Evolutionary conservation across 2,888 invertebrate species (phyloP), one percentile per base, ranked within the genome.

Genomic region (Coremacera marginata): DNA sequence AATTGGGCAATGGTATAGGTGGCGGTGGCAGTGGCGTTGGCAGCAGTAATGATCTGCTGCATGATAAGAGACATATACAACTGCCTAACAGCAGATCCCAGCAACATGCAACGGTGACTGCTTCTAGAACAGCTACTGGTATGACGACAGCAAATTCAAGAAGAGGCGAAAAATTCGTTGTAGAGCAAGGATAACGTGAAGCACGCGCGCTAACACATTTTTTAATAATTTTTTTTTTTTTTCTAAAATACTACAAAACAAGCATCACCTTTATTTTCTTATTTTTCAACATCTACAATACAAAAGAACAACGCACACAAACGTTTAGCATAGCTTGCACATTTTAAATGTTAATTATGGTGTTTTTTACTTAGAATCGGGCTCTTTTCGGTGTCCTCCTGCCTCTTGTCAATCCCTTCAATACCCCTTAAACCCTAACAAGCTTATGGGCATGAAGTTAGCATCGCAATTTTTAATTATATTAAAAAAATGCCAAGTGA

Each of bases 1-100:
- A 92, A 80, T 91, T 98, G 87, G 97, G 96, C 86, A 93, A 94
- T 79, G 93, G 93, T 82, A 92, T 93, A 78, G 87, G 88, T 70
- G 84, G 85, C 79, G 83, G 84, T 78, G 82, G 96, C 86, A 92
- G 94, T 80, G 93, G 92, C 82, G 92, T 93, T 79, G 89, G 89
- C 80, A 86, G 87, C 76, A 86, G 84, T 82, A 88, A 86, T 80
- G 89, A 88, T 81, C 83, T 88, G 77, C 84, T 85, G n/a, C 62
- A 72, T 79, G 83, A 87, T 76, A 85, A 87, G 82, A 86, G 89
- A 80, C 87, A 87, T 77, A 85, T 87, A 77, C 87, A 86, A 82
- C 84, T 85, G 80, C 87, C 87, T 81, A 79, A 79, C 84, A 80
- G 27, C 80, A 70, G 68, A 19, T 55, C 65, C 11, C 63, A 65